Percentiles rank a stretch among this genome's conserved stretches.
These are phyloP conservation scores for Lepus americanus DNA, from an alignment of 2,113 vertebrate genomes.

Conservation along the genomic window DNA sequence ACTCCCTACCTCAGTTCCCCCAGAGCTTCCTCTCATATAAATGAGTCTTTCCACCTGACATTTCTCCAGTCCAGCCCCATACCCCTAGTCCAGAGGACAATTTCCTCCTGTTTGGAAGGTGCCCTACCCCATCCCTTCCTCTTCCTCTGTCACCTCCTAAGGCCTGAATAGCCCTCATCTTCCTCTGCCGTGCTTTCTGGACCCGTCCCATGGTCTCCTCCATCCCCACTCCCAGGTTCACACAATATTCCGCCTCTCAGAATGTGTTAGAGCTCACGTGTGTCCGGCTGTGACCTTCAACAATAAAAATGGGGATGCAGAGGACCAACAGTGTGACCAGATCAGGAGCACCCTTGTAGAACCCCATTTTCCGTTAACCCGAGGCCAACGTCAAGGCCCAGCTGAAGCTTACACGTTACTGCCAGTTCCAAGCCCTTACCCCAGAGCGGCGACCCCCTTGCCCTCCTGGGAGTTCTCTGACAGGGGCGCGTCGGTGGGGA, in stretches of 20 bases:
- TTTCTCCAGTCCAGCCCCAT: not conserved
- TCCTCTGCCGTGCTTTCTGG: not conserved
- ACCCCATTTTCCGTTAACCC: not conserved
- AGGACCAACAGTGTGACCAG: not conserved
- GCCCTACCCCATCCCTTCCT: not conserved
- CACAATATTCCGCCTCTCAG: not conserved
- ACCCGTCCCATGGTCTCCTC: not conserved
- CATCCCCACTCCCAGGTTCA: not conserved
- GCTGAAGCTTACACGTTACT: too few relatives aligned
- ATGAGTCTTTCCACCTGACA: not conserved
- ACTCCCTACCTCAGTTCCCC: not conserved
- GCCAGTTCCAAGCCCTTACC: too few relatives aligned
- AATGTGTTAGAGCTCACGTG: not conserved
- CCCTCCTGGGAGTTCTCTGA: not conserved
- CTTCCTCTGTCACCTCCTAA: not conserved
- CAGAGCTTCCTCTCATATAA: too few relatives aligned
- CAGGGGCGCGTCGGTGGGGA: too few relatives aligned
- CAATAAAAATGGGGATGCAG: not conserved
- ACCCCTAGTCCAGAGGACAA: not conserved
- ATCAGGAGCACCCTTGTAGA: too few relatives aligned
- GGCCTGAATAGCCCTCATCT: not conserved
- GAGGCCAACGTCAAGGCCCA: not conserved
- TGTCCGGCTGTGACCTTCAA: not conserved
- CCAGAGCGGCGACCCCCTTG: rapidly evolving
- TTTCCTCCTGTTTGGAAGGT: not conserved